These are phyloP conservation scores for Acyrthosiphon pisum DNA, from an alignment of 1,140 invertebrate species.

Conservation along the genomic window DNA sequence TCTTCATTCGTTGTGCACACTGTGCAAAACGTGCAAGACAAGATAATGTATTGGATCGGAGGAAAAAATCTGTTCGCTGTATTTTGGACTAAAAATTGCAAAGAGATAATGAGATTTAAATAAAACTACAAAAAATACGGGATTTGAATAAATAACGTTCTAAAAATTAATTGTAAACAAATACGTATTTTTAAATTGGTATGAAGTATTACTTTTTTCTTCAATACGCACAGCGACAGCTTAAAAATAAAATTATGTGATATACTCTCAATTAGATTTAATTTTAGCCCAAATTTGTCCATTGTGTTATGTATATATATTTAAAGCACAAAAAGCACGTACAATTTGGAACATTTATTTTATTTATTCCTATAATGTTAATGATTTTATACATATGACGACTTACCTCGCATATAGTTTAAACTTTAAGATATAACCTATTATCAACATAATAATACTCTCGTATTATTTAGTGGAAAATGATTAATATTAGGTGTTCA, in stretches of 20 bases:
- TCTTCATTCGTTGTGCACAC: no score
- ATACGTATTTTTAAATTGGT: neutral
- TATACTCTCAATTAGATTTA: neutral
- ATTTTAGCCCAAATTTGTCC: neutral
- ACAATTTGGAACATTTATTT: neutral
- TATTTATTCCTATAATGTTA: neutral
- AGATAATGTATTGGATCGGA: no score
- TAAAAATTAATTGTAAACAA: neutral
- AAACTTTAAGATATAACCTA: no score
- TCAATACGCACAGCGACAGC: neutral
- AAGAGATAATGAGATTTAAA: neutral
- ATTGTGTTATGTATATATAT: neutral
- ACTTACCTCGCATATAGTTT: neutral
- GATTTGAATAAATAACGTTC: neutral
- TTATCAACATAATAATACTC: neutral
- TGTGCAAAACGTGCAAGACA: no score
- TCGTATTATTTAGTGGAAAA: neutral
- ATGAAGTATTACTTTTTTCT: neutral
- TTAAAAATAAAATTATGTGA: neutral
- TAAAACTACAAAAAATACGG: neutral
- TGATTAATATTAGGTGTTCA: neutral
- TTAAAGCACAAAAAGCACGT: neutral
- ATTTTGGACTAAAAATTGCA: neutral
- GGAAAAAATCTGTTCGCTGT: neutral
- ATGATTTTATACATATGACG: neutral